phyloP scores from a whole-genome alignment of 1,140 invertebrate genomes.

The Polypedilum vanderplanki region DNA sequence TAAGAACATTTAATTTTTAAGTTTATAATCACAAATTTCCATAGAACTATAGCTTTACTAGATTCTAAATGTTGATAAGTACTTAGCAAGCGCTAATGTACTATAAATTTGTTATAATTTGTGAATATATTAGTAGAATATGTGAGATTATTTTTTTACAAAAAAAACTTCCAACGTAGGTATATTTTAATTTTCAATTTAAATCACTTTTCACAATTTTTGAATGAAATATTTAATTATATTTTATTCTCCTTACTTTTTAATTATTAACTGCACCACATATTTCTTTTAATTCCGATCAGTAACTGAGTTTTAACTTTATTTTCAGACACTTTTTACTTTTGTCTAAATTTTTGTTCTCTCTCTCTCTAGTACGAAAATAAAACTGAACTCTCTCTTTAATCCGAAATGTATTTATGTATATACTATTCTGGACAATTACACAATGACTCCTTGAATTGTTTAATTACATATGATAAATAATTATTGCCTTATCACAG shows the following conservation, averaged over 20 bases:
- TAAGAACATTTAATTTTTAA: background rate
- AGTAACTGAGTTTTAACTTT: background rate
- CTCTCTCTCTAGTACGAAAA: background rate
- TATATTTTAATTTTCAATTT: background rate
- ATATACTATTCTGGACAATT: no score
- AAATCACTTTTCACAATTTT: background rate
- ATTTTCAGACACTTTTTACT: background rate
- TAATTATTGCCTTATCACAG: background rate
- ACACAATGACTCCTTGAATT: background rate
- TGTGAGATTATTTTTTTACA: background rate
- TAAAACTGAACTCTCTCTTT: no score
- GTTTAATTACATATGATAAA: background rate
- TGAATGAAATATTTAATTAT: background rate
- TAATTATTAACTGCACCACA: slow-evolving; percentile 12
- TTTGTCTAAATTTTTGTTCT: background rate
- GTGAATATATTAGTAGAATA: no score
- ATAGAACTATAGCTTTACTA: no score
- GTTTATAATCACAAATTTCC: background rate
- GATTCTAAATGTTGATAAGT: no score
- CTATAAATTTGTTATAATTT: no score
- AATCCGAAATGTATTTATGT: no score
- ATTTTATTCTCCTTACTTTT: background rate
- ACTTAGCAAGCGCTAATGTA: no score
- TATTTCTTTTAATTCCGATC: background rate
- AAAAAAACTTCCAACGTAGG: background rate